Evolutionary conservation across 2,888 invertebrate genomes (phyloP), one percentile per base, ranked within the genome.

Genomic region (Drosophila helvetica): DNA sequence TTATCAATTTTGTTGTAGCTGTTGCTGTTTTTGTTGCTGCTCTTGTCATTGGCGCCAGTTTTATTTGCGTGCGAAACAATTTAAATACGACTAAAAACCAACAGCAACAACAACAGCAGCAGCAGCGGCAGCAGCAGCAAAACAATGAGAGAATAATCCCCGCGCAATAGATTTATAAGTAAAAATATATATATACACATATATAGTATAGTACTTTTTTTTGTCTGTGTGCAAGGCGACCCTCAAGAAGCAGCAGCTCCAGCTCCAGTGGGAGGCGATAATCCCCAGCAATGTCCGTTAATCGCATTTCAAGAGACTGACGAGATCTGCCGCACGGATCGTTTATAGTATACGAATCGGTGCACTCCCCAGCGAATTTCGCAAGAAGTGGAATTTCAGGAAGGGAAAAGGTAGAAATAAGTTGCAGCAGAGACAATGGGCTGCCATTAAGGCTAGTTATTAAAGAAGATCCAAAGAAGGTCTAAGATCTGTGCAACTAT

Each of bases 41-140:
- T 65, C 65, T 69, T 70, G 68, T 83, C 72, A 82, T 80, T 88
- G 84, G 84, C 89, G 84, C 84, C 89, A 86, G 85, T 75, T 80
- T 87, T 88, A 88, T 84, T 84, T 84, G 83, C 89, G 82, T 88
- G 84, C 87, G 89, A 84, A 84, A 83, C 62, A 79, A 76, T 87
- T 81, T 70, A 76, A 86, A 87, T 78, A 74, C 79, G 75, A 56
- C 68, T 66, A 63, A 17, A 65, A 68, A n/a, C n/a, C n/a, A n/a
- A n/a, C n/a, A n/a, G n/a, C 42, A 70, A 42, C 18, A 62, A 45
- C 54, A 45, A 6, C 38, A 33, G 10, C 7, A 50, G 10, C 15
- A 38, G 27, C 27, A 10, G 9, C 38, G 43, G 15, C n/a, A 10
- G 33, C 45, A 61, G 52, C 22, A 50, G 18, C 43, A 51, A 67